Conservation (phyloP, 2,888 invertebrate species). For the Cryptus viduatorius region DNA sequence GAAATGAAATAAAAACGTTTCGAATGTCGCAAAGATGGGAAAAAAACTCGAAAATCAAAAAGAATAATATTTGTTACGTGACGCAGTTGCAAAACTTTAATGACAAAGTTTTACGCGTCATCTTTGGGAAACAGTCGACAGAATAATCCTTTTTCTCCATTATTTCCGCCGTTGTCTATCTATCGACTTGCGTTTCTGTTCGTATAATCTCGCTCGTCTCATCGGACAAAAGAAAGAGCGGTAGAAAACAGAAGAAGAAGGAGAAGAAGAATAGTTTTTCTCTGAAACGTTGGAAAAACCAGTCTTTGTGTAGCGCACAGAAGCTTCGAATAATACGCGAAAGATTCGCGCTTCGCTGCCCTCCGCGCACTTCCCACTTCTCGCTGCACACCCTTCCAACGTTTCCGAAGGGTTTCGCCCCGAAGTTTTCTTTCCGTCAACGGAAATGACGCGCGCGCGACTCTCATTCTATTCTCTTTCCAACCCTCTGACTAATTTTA, state of each 20-base stretch:
- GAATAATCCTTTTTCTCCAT: conserved; percentile 54
- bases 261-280: not conserved
- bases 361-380: conserved; percentile 23
- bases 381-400: conserved; percentile 26
- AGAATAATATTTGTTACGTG: not conserved
- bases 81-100: conserved; percentile 55
- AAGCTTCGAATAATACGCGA: conserved; percentile 50
- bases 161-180: conserved; percentile 12
- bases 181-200: conserved; percentile 2
- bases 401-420: conserved; percentile 37
- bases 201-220: conserved; percentile 22
- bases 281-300: conserved; percentile 30
- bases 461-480: conserved; percentile 23
- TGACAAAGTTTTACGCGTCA: conserved; percentile 45
- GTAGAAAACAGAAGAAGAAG: not conserved
- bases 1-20: not conserved
- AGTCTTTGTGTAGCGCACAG: not conserved
- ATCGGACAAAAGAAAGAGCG: conserved; percentile 47
- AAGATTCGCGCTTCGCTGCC: conserved; percentile 59
- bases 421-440: conserved; percentile 34
- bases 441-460: conserved; percentile 54
- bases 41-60: not conserved
- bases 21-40: not conserved
- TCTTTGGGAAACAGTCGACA: conserved; percentile 8
- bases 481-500: conserved; percentile 46